Evolutionary conservation across 2,797 vertebrate species (phyloP), one percentile per base, ranked within the genome.

Genomic region (Avahi laniger): DNA sequence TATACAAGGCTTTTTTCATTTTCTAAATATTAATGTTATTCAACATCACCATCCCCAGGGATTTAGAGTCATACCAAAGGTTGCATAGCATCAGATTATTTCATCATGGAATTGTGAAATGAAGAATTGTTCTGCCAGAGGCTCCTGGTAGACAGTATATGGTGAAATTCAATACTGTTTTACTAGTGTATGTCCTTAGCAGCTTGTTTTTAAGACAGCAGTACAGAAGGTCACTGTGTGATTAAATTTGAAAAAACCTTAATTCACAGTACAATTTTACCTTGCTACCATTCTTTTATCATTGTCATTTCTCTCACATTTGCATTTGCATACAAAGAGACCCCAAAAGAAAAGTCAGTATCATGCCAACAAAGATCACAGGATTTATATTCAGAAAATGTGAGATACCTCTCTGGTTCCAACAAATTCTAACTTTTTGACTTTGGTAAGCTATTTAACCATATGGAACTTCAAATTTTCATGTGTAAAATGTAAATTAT

Each of bases 31-130:
- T 87, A 96, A 95, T 91, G 96, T 94, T 96, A 97, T 96, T 95
- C 70, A 69, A 67, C 43, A 84, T 96, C 30, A 7, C 72, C 20
- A 70, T 89, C 91, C 83, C 70, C 46, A 30, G n/a, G 46, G 96
- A 73, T 35, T 76, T 46, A 52, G 41, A 93, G 33, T 69, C 65
- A 50, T 38, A 89, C 95, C 96, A 95, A 90, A 87, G 18, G 15
- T 93, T 89, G 33, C 93, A 88, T 12, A 91, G 95, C 50, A 57
- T 87, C 80, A 46, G 54, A 65, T 59, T 84, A 95, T 96, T 97
- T 96, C 89, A 97, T 97, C 80, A 65, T 28, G 22, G 43, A 96
- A 88, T 97, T 98, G 89, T 94, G 94, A 96, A 97, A 97, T 93
- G 57, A 90, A 90, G 65, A 54, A 30, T 41, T 96, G 84, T 93